Conservation (phyloP, 2,888 invertebrate species). For the Autographa gamma region DNA sequence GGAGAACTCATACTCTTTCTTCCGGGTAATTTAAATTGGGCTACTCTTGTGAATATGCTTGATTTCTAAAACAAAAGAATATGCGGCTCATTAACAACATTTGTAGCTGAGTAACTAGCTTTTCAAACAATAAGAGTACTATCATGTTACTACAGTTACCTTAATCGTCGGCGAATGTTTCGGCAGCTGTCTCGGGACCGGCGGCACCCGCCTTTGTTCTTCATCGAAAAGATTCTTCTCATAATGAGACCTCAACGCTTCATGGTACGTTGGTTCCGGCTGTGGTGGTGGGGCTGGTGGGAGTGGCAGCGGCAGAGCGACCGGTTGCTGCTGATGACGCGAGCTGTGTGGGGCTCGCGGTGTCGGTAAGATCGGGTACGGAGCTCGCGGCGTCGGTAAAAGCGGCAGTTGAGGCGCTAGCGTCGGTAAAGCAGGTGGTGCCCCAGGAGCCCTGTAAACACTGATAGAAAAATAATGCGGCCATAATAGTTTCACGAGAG, state of each 20-base stretch:
- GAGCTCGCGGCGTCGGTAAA: conserved; percentile 14
- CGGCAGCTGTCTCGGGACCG: neutral
- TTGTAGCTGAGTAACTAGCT: too few species aligned
- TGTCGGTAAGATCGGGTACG: neutral
- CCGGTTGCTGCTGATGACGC: neutral
- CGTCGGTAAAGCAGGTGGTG: neutral
- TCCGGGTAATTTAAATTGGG: conserved; percentile 60
- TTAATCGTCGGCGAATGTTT: conserved; percentile 9
- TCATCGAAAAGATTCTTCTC: neutral
- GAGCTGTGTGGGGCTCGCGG: neutral
- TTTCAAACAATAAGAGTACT: too few species aligned
- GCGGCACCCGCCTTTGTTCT: neutral
- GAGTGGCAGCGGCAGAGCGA: neutral
- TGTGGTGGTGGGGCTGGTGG: neutral
- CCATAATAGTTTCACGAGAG: too few species aligned
- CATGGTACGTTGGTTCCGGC: neutral
- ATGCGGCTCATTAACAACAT: neutral
- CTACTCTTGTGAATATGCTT: conserved; percentile 65
- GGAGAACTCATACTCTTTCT: conserved; percentile 25
- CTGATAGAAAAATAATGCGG: neutral
- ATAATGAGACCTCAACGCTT: neutral
- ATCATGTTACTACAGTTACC: conserved; percentile 12
- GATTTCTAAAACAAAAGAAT: conserved; percentile 58
- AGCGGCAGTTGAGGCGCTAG: neutral
- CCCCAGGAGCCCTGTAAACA: conserved; percentile 10